A percentile compares a stretch with the other conserved stretches of the same genome.
Evolutionary conservation across 23 tunicate species (phyloP).

Genomic region (Styela clava): DNA sequence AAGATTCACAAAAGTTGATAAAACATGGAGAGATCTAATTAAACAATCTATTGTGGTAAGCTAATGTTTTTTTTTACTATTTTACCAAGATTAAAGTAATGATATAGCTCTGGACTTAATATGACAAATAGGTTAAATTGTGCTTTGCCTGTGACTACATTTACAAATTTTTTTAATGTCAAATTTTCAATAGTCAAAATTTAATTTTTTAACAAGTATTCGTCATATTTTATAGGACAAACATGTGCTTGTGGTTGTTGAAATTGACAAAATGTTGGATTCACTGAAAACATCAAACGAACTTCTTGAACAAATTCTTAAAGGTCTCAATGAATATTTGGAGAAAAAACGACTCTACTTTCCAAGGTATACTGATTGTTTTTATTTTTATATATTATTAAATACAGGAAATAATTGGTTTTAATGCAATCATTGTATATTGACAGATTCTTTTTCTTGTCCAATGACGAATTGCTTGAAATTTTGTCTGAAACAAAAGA

Average conservation of each 20-base stretch:
- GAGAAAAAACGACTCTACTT: conserved; percentile 96
- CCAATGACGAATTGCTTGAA: conserved; percentile 96
- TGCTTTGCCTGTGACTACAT: too few species aligned
- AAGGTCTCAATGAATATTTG: conserved; percentile 95
- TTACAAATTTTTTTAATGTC: too few species aligned
- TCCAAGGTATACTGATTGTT: conserved; percentile 77
- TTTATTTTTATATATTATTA: not conserved
- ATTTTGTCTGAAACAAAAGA: conserved; percentile 98
- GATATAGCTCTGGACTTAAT: not conserved
- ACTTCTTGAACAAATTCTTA: conserved; percentile 89
- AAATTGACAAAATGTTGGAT: conserved; percentile 96
- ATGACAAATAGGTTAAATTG: too few species aligned
- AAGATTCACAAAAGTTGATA: conserved; percentile 94
- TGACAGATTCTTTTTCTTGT: conserved; percentile 90
- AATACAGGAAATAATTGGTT: not conserved
- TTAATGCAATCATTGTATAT: not conserved
- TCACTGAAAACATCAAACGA: conserved; percentile 80
- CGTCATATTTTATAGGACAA: conserved; percentile 78
- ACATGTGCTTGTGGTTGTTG: conserved; percentile 82
- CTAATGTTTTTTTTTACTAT: not conserved
- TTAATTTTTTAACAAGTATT: too few species aligned
- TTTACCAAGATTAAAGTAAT: not conserved
- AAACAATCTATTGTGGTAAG: conserved; percentile 88
- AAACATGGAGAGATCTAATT: conserved; percentile 96
- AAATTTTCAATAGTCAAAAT: too few species aligned